These are phyloP conservation scores for Solenodon paradoxus DNA, from an alignment of 2,113 vertebrate genomes.

Conservation along the genomic window DNA sequence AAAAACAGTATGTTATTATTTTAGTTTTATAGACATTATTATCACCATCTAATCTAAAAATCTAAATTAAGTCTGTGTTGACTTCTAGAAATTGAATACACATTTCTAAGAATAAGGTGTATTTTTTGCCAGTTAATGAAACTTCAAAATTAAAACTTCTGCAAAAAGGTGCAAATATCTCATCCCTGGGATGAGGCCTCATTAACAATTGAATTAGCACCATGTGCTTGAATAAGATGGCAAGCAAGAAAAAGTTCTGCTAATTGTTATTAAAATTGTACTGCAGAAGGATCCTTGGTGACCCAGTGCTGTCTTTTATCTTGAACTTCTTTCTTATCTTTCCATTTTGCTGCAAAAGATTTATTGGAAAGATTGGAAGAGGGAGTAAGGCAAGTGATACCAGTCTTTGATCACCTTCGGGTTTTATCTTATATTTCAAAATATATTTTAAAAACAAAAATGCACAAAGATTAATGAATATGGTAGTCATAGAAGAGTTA, in stretches of 20 bases:
- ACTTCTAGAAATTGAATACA: slow-evolving; percentile 16
- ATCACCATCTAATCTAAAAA: slow-evolving; percentile 66
- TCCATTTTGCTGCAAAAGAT: slow-evolving; percentile 46
- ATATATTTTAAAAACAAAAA: slow-evolving; percentile 5
- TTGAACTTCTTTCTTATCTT: slow-evolving; percentile 20
- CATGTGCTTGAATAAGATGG: background rate
- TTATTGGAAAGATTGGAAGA: slow-evolving; percentile 46
- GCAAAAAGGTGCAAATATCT: slow-evolving; percentile 39
- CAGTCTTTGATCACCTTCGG: background rate
- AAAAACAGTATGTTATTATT: slow-evolving; percentile 24
- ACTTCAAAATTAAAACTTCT: slow-evolving; percentile 44
- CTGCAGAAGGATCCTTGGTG: slow-evolving; percentile 28
- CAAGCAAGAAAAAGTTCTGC: slow-evolving; percentile 44
- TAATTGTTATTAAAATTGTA: slow-evolving; percentile 57
- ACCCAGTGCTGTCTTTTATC: slow-evolving; percentile 8
- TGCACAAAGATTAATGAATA: background rate
- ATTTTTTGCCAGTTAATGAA: slow-evolving; percentile 53
- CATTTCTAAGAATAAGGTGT: slow-evolving; percentile 10
- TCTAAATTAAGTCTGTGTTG: slow-evolving; percentile 35
- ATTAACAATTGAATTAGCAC: slow-evolving; percentile 42
- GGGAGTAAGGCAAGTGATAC: background rate
- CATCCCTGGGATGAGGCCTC: slow-evolving; percentile 12
- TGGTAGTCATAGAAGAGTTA: background rate
- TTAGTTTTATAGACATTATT: slow-evolving; percentile 16
- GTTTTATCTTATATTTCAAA: slow-evolving; percentile 41